Evolutionary conservation across 2,113 vertebrate genomes (phyloP).

Genomic region (Leptobrachium ailaonicum): DNA sequence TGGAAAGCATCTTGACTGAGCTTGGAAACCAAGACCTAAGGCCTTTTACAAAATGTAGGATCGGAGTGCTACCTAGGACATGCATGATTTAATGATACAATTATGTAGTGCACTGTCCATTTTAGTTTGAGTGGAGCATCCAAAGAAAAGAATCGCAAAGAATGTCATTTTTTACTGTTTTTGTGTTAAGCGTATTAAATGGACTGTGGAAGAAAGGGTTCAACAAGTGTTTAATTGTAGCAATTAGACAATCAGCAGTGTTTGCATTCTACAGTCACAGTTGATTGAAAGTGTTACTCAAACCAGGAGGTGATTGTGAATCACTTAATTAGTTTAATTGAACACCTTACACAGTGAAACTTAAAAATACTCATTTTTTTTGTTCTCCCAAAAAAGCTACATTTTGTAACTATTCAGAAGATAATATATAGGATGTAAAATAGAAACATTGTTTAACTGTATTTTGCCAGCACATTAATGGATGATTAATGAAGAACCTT

Average conservation of each 20-base stretch:
- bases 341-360: not conserved
- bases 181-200: constrained; percentile 11
- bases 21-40: not conserved
- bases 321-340: constrained; percentile 30
- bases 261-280: constrained; percentile 23
- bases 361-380: too few relatives aligned
- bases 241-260: constrained; percentile 32
- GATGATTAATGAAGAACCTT: too few relatives aligned
- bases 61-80: not conserved
- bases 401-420: too few relatives aligned
- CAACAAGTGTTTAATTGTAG: constrained; percentile 34
- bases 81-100: constrained; percentile 19
- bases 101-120: not conserved
- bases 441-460: too few relatives aligned
- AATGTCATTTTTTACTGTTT: not conserved
- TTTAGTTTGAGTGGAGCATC: not conserved
- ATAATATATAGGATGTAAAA: too few relatives aligned
- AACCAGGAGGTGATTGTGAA: constrained; percentile 26
- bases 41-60: not conserved
- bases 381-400: too few relatives aligned
- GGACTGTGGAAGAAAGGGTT: constrained; percentile 12
- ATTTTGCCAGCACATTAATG: too few relatives aligned
- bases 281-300: constrained; percentile 27
- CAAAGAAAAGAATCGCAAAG: constrained; percentile 5
- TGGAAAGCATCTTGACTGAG: not conserved